Evolutionary conservation across 2,797 vertebrate species (phyloP), one percentile per base, ranked within the genome.

Genomic region (Champsocephalus gunnari): DNA sequence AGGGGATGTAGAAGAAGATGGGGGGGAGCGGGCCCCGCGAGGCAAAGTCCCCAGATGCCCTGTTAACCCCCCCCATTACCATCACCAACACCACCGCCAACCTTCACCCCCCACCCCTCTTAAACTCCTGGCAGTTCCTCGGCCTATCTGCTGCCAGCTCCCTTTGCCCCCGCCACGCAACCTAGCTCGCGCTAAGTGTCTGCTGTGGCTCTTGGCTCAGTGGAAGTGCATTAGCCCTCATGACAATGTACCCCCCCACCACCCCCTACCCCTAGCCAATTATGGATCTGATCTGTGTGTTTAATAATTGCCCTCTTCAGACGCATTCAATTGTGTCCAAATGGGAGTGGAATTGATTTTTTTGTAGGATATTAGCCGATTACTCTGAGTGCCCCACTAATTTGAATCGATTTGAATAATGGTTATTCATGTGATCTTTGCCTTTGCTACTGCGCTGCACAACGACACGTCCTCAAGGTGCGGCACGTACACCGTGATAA

Each of bases 401-500:
- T 95, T 94, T 94, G 91, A 94, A 92, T 93, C 87, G 92, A 95
- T 95, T 95, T 94, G 92, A 95, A 95, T 95, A 95, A 94, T 95
- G 94, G 92, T 92, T 92, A 93, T 94, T 93, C 91, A 90, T 94
- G 92, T 95, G 93, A 93, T 94, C 91, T 94, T 94, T 94, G 91
- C 88, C 84, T 89, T 83, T 76, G 77, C 90, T 75, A 82, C 83
- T 51, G 82, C 66, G 77, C 84, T 3, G 75, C 41, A 48, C 82
- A 51, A 76, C 74, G 85, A 75, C 86, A 90, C 86, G 75, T 90
- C 92, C 91, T 90, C 78, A 84, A 92, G 90, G 91, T 92, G 88
- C 82, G 62, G 85, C 73, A 10, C 77, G 3, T 79, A 79, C 81
- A 59, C 87, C 70, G 84, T 82, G 88, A 91, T 90, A 91, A 90